Conservation (phyloP, 2,113 vertebrate species). For the Hippocampus barbouri region DNA sequence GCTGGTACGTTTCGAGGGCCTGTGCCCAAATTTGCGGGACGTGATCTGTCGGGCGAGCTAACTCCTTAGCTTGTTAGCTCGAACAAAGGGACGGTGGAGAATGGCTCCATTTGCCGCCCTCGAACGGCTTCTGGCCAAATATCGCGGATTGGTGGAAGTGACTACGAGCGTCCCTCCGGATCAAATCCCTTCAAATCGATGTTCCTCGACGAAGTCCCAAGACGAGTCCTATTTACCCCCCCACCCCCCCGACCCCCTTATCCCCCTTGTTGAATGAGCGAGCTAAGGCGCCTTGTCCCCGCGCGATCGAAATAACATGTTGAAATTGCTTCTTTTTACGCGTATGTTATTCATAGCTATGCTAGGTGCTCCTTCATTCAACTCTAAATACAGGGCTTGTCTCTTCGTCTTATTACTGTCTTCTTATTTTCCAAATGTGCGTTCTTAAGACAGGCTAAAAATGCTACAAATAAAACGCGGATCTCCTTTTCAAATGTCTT, state of each 20-base stretch:
- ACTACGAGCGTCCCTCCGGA: too few species aligned
- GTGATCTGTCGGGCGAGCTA: conserved; percentile 35
- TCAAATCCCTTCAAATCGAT: background rate
- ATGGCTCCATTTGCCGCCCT: background rate
- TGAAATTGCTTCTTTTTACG: background rate
- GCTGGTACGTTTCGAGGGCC: background rate
- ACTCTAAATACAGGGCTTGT: too few species aligned
- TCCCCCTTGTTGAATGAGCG: background rate
- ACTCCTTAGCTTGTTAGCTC: conserved; percentile 21
- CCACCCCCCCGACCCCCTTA: too few species aligned
- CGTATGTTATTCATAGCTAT: too few species aligned
- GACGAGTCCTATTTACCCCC: background rate
- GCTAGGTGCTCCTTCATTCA: too few species aligned
- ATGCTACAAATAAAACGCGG: too few species aligned
- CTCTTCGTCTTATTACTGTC: too few species aligned
- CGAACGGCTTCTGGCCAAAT: background rate
- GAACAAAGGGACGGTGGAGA: conserved; percentile 44
- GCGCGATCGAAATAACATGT: background rate
- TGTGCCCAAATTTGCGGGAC: conserved; percentile 28
- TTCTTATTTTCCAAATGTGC: too few species aligned
- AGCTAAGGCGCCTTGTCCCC: background rate
- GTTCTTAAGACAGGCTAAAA: too few species aligned
- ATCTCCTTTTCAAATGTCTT: too few species aligned
- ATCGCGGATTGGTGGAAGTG: background rate
- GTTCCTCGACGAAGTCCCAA: background rate